Percentiles rank a stretch among this genome's conserved stretches.
Evolutionary conservation across 2,797 vertebrate genomes (phyloP).

Genomic region (Smutsia gigantea): DNA sequence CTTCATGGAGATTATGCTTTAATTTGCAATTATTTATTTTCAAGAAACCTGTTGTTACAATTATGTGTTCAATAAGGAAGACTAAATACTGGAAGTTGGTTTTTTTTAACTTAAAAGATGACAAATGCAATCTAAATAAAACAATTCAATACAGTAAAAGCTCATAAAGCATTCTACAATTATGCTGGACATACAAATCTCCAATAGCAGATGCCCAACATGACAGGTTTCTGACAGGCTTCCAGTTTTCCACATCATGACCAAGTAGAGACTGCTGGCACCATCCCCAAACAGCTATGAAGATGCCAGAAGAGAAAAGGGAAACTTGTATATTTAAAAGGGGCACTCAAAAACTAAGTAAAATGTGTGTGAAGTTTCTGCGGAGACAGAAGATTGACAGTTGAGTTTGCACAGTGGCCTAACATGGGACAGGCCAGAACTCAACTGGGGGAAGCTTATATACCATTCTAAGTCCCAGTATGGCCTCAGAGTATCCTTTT

Average conservation of each 20-base stretch:
- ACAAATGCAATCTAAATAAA: constrained; percentile 43
- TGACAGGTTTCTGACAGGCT: constrained; percentile 36
- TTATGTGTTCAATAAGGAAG: constrained; percentile 27
- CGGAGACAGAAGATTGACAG: neutral
- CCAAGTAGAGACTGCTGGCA: neutral
- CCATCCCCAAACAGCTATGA: neutral
- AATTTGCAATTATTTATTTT: constrained; percentile 46
- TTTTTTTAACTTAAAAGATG: constrained; percentile 54
- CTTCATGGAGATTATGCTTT: constrained; percentile 39
- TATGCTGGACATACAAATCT: constrained; percentile 37
- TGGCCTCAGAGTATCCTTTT: neutral
- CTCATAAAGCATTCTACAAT: neutral
- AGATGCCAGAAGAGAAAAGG: neutral
- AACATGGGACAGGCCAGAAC: neutral
- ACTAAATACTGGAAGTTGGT: constrained; percentile 19
- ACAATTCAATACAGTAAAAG: neutral
- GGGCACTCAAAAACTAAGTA: neutral
- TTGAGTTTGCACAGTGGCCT: neutral
- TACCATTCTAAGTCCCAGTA: neutral
- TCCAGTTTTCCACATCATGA: neutral
- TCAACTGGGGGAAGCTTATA: neutral
- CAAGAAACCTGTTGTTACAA: constrained; percentile 52
- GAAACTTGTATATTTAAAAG: neutral
- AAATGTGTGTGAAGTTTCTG: neutral
- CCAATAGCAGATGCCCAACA: neutral